Base-by-base conservation (phyloP, 2,888 invertebrate genomes). In the Parnassius glacialis region DNA sequence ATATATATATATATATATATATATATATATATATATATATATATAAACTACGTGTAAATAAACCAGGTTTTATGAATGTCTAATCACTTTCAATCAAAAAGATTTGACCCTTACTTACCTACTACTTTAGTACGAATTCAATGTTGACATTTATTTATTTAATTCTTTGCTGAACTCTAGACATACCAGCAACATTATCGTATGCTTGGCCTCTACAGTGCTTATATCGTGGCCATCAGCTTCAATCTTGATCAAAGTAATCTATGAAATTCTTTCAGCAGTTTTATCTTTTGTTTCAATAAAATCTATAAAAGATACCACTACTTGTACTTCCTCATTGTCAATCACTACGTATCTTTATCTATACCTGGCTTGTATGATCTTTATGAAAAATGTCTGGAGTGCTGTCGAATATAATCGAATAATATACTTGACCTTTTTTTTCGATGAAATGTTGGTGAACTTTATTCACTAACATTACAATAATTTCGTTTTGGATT, bases 201-300 rank as follows among this genome's bases (percentile, higher is more conserved):
- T 67, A 67, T 47, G 67, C 73, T 66, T 70, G 71, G 10, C 69
- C 70, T 69, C 70, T 69, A 62, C 69, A 73, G 59, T 67, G 41
- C 20, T 64, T 68, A n/a, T n/a, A 62, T 54, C 43, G 42, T 34
- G 16, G 16, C 43, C 44, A 44, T 43, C 59, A 57, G 47, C 54
- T 43, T 44, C 3, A 48, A 64, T 42, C 41, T 64, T 66, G 11
- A 42, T 57, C 25, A 62, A 56, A 57, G 64, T 73, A 66, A 71
- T 70, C 12, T 68, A 57, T 52, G 59, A 43, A 57, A 70, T 68
- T 45, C 59, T 65, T 57, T 68, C 70, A 43, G 70, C 70, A 68
- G 68, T 71, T 71, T 69, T 69, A 56, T 58, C 53, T 70, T 62
- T 57, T 51, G 53, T 62, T 62, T 65, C 65, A 57, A 65, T 51